These are phyloP conservation scores for Lucilia cuprina DNA, from an alignment of 1,140 invertebrate genomes.

Conservation along the genomic window DNA sequence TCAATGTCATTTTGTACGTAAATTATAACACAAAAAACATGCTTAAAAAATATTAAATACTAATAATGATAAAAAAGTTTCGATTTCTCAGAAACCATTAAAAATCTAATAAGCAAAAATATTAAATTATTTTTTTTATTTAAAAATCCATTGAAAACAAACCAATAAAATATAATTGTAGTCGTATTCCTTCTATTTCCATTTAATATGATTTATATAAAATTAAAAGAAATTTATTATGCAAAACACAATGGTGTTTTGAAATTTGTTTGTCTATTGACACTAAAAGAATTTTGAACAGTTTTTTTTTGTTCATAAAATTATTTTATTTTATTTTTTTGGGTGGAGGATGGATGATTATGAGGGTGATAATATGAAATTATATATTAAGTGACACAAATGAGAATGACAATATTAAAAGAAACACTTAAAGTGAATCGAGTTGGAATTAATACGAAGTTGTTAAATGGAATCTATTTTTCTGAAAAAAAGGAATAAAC, in stretches of 20 bases:
- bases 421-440: no score
- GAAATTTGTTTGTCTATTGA: not conserved
- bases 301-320: not conserved
- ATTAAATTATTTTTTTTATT: not conserved
- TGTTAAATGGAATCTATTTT: no score
- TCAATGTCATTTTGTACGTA: no score
- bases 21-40: no score
- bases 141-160: not conserved
- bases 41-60: not conserved
- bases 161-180: not conserved
- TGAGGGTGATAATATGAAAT: not conserved
- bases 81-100: not conserved
- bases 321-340: no score
- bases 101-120: not conserved
- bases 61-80: not conserved
- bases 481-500: no score
- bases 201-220: not conserved
- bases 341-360: not conserved
- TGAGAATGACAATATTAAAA: no score
- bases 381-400: not conserved
- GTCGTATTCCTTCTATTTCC: not conserved
- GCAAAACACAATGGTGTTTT: not conserved
- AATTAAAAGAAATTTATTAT: not conserved
- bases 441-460: no score
- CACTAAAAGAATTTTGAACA: not conserved